Conservation (phyloP, 2,113 vertebrate species). For the Mionectes macconnelli region DNA sequence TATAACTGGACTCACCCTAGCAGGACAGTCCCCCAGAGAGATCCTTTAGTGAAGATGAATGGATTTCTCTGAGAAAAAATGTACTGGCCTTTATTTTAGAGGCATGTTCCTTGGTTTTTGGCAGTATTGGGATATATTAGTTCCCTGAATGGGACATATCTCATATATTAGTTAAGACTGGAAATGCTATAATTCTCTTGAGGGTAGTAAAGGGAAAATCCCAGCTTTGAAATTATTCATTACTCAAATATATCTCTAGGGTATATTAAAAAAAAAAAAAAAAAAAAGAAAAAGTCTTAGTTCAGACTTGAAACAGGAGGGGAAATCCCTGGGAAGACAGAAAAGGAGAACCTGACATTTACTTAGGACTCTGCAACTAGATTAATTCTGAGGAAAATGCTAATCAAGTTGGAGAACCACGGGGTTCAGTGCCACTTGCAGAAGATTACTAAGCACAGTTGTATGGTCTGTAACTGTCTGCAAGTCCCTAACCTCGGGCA, state of each 20-base stretch:
- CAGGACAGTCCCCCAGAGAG: neutral
- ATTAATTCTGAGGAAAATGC: neutral
- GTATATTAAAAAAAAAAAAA: neutral
- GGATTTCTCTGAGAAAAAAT: neutral
- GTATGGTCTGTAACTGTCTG: neutral
- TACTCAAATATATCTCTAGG: neutral
- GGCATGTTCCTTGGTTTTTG: neutral
- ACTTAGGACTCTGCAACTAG: neutral
- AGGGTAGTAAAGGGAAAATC: neutral
- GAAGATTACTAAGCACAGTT: neutral
- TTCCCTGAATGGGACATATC: neutral
- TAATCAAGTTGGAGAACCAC: neutral
- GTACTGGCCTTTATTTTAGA: neutral
- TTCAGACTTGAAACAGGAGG: neutral
- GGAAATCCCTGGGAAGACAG: conserved; percentile 15
- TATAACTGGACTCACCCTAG: neutral
- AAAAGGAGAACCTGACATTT: conserved; percentile 60
- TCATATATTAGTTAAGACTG: neutral
- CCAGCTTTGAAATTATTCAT: neutral
- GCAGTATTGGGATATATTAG: neutral
- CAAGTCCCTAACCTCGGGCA: neutral
- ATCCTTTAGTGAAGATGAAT: neutral
- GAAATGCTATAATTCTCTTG: neutral
- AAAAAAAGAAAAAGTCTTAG: neutral
- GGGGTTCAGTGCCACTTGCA: neutral